Conservation (phyloP, 2,797 vertebrate genomes). For the Nannoperca australis region DNA sequence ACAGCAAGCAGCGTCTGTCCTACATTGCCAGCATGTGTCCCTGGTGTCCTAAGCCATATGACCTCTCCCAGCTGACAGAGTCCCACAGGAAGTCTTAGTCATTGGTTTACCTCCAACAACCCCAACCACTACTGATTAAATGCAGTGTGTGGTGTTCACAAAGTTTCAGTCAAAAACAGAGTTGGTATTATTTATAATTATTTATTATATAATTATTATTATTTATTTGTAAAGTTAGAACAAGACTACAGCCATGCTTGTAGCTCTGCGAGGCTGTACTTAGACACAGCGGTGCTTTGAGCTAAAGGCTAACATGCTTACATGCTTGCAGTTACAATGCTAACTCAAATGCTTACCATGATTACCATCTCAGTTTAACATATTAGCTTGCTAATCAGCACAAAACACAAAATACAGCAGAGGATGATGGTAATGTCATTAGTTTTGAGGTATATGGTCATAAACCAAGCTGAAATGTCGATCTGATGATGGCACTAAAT, state of each 20-base stretch:
- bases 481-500: neutral
- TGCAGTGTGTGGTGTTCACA: neutral
- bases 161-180: neutral
- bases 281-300: neutral
- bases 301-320: conserved; percentile 1
- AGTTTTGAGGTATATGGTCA: neutral
- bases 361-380: neutral
- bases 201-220: too few relatives aligned
- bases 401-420: neutral
- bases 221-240: neutral
- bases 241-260: neutral
- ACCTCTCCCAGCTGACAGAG: conserved; percentile 48
- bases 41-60: conserved; percentile 43
- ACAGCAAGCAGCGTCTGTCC: conserved; percentile 67
- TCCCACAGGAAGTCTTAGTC: conserved; percentile 61
- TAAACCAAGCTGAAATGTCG: neutral
- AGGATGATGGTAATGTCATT: neutral
- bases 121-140: neutral
- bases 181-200: neutral
- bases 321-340: neutral
- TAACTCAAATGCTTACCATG: neutral
- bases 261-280: neutral
- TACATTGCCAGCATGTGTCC: conserved; percentile 49
- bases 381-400: neutral
- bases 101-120: conserved; percentile 21